Percentiles rank a stretch among this genome's conserved stretches.
Conservation (phyloP, 2,888 invertebrate species). For the Spisula subtruncata region DNA sequence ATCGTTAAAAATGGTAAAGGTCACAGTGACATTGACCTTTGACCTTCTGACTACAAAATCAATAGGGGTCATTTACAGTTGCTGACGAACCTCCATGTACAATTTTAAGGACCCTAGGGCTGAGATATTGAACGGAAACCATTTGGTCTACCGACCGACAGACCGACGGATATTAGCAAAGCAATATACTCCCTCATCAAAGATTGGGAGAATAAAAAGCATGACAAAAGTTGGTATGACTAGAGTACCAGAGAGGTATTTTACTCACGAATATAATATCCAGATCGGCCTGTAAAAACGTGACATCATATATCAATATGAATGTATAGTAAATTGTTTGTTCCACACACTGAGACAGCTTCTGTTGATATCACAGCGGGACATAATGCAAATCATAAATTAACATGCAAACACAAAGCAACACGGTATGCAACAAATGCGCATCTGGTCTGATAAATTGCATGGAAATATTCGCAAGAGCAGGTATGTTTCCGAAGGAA, state of each 20-base stretch:
- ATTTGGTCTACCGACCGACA: too few relatives aligned
- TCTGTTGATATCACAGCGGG: not conserved
- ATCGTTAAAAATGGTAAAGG: too few relatives aligned
- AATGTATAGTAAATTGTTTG: not conserved
- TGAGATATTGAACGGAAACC: too few relatives aligned
- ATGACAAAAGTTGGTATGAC: not conserved
- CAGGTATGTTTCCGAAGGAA: not conserved
- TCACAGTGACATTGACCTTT: too few relatives aligned
- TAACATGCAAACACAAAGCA: not conserved
- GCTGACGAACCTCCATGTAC: too few relatives aligned
- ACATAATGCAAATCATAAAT: not conserved
- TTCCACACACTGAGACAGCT: not conserved
- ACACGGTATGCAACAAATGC: not conserved
- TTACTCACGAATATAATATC: constrained; percentile 39
- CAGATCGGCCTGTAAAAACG: constrained; percentile 27
- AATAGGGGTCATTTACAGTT: too few relatives aligned
- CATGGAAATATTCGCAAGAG: not conserved
- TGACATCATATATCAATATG: not conserved
- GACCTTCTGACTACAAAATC: too few relatives aligned
- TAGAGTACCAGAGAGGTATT: not conserved
- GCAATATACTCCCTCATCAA: too few relatives aligned
- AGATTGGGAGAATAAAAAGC: too few relatives aligned
- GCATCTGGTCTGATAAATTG: not conserved
- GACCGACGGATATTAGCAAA: too few relatives aligned
- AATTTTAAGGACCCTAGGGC: too few relatives aligned